A percentile compares a stretch with the other conserved stretches of the same genome.
These are phyloP conservation scores for Gobiocypris rarus DNA, from an alignment of 2,113 vertebrate species.

Conservation along the genomic window DNA sequence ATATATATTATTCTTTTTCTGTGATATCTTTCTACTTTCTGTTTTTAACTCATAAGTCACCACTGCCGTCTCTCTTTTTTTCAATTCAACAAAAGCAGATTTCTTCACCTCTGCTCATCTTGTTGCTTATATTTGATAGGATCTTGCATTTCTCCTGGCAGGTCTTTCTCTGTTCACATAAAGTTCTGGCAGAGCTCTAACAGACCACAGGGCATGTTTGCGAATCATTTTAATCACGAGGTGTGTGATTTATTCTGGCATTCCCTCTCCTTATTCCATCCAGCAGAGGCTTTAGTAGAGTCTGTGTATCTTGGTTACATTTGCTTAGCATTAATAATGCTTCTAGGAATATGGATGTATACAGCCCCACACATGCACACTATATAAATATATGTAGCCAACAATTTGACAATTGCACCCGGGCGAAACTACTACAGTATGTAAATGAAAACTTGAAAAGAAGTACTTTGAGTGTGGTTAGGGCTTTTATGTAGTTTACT, in stretches of 20 bases:
- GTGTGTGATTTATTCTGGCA: constrained; percentile 31
- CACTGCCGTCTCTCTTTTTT: neutral
- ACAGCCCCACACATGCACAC: neutral
- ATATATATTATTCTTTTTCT: neutral
- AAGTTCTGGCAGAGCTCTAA: constrained; percentile 17
- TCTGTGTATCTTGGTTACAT: neutral
- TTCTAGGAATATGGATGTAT: neutral
- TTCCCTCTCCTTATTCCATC: neutral
- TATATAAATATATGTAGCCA: neutral
- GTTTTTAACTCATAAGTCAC: neutral
- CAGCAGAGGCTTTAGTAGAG: neutral
- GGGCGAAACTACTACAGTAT: neutral
- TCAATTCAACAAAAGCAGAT: neutral
- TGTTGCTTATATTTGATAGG: constrained; percentile 14
- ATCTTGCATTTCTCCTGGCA: constrained; percentile 28
- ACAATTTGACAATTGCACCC: constrained; percentile 7
- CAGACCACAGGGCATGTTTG: constrained; percentile 35
- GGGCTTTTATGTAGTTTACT: constrained; percentile 10
- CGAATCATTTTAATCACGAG: constrained; percentile 29
- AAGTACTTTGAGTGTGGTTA: constrained; percentile 22
- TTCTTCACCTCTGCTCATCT: neutral
- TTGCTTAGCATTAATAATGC: neutral
- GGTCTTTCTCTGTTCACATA: constrained; percentile 6
- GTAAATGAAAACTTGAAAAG: constrained; percentile 15
- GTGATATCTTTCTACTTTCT: neutral